These are phyloP conservation scores for Sinohyriopsis cumingii DNA, from an alignment of 2,888 invertebrate species.

Conservation along the genomic window DNA sequence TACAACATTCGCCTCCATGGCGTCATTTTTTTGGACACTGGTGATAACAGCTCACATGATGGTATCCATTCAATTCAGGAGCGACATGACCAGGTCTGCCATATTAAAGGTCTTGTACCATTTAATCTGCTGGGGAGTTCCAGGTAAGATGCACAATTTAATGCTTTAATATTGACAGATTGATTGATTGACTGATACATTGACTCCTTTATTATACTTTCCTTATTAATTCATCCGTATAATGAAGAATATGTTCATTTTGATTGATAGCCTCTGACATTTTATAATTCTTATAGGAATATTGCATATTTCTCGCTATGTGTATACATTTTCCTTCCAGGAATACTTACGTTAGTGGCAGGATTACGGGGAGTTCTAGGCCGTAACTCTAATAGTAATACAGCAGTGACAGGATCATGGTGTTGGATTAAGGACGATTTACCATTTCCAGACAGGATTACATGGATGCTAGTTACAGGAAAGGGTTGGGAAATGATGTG, in stretches of 20 bases:
- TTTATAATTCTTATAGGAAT: too few relatives aligned
- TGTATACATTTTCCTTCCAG: not conserved
- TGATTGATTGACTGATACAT: too few relatives aligned
- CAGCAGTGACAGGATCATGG: slow-evolving; percentile 36
- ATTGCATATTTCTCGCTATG: too few relatives aligned
- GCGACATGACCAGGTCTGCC: not conserved
- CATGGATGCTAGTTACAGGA: slow-evolving; percentile 38
- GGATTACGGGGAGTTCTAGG: slow-evolving; percentile 20
- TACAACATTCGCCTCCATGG: slow-evolving; percentile 15
- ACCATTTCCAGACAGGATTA: not conserved
- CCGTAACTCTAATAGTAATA: slow-evolving; percentile 8
- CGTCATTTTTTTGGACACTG: slow-evolving; percentile 21
- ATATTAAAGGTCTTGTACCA: slow-evolving; percentile 10
- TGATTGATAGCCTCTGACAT: too few relatives aligned
- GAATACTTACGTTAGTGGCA: slow-evolving; percentile 13
- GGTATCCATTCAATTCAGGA: slow-evolving; percentile 6
- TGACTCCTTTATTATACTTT: too few relatives aligned
- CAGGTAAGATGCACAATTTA: slow-evolving; percentile 8
- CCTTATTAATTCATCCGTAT: too few relatives aligned
- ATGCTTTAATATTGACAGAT: too few relatives aligned
- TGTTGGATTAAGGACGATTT: slow-evolving; percentile 35
- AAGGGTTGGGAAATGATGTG: slow-evolving; percentile 39
- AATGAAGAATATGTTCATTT: too few relatives aligned
- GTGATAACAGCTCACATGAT: slow-evolving; percentile 16
- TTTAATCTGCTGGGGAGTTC: slow-evolving; percentile 13